phyloP scores from a whole-genome alignment of 2,888 invertebrate genomes.

The Crepidodera aurea region DNA sequence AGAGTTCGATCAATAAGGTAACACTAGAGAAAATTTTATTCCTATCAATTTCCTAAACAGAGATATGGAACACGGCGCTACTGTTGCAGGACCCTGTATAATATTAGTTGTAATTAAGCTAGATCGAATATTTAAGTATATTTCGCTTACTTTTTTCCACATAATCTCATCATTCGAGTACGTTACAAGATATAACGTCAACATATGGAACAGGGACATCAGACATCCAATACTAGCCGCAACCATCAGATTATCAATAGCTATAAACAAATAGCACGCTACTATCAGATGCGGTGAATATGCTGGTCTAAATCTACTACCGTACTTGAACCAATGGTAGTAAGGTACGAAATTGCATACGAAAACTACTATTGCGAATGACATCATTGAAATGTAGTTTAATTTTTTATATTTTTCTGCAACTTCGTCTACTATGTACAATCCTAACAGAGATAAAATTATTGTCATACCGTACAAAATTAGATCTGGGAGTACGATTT shows the following conservation, averaged over 20 bases:
- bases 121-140: no score
- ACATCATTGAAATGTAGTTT: conserved; percentile 55
- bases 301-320: conserved; percentile 68
- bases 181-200: conserved; percentile 66
- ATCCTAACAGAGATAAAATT: conserved; percentile 60
- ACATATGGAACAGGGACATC: conserved; percentile 73
- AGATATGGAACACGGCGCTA: no score
- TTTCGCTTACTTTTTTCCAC: conserved; percentile 59
- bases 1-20: no score
- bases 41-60: no score
- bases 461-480: conserved; percentile 56
- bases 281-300: conserved; percentile 78
- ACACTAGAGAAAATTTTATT: no score
- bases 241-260: conserved; percentile 76
- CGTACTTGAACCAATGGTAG: conserved; percentile 65
- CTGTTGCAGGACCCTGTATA: no score
- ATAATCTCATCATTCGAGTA: conserved; percentile 57
- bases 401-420: conserved; percentile 41
- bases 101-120: no score
- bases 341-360: conserved; percentile 73
- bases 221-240: conserved; percentile 74
- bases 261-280: conserved; percentile 84
- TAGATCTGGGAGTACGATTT: conserved; percentile 57
- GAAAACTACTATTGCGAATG: conserved; percentile 60
- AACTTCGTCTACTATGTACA: conserved; percentile 62